A percentile compares a stretch with the other conserved stretches of the same genome.
Conservation (phyloP, 2,888 invertebrate genomes). For the Magallana nippona region DNA sequence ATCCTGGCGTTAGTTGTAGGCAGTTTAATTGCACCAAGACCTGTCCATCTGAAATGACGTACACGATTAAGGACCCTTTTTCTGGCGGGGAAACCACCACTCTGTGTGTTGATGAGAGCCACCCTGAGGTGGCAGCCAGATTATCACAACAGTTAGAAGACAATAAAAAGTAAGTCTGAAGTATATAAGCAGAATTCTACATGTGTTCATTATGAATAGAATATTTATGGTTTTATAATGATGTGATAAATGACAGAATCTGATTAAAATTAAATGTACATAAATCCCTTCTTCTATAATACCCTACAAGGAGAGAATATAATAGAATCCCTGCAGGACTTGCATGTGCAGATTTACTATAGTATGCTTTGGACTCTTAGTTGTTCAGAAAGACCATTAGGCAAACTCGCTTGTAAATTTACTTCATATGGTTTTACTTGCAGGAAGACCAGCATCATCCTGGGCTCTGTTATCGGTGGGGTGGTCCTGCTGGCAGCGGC, state of each 20-base stretch:
- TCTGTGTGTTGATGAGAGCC: slow-evolving; percentile 70
- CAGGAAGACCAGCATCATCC: slow-evolving; percentile 63
- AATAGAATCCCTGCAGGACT: too few relatives aligned
- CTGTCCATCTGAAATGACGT: slow-evolving; percentile 86
- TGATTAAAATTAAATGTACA: too few relatives aligned
- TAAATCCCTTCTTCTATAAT: too few relatives aligned
- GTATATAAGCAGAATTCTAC: neutral
- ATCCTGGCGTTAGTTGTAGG: neutral
- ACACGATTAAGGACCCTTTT: slow-evolving; percentile 83
- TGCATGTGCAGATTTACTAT: too few relatives aligned
- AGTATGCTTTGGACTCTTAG: too few relatives aligned
- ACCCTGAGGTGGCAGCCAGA: slow-evolving; percentile 59
- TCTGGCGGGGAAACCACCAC: slow-evolving; percentile 60
- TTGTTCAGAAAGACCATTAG: too few relatives aligned
- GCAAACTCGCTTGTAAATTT: too few relatives aligned
- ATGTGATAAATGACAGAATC: too few relatives aligned
- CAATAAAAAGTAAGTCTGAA: neutral
- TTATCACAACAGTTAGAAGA: neutral
- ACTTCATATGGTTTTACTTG: too few relatives aligned
- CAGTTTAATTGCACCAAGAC: slow-evolving; percentile 91
- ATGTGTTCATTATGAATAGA: too few relatives aligned
- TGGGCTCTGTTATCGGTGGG: slow-evolving; percentile 58
- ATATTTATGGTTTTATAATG: too few relatives aligned
- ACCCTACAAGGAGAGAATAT: too few relatives aligned
- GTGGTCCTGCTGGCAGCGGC: slow-evolving; percentile 59